A percentile compares a stretch with the other conserved stretches of the same genome.
Conservation (phyloP, 2,113 vertebrate species). For the Penelope pileata region DNA sequence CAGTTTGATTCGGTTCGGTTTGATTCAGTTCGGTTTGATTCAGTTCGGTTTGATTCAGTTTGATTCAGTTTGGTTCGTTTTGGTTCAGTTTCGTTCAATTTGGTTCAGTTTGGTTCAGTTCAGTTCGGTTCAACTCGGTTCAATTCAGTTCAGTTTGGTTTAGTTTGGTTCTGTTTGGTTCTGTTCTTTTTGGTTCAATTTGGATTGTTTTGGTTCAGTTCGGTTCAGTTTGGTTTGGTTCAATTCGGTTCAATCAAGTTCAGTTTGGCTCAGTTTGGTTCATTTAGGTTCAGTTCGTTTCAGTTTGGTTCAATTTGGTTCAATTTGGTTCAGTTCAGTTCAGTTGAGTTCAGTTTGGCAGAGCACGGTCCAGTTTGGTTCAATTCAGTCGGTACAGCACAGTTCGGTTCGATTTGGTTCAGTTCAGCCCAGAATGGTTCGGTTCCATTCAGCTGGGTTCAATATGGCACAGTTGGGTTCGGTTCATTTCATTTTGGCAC, state of each 20-base stretch:
- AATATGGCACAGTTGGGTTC: too few relatives aligned
- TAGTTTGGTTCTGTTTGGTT: rapidly evolving
- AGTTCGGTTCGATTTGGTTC: rapidly evolving
- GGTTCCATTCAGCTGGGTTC: too few relatives aligned
- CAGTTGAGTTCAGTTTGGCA: too few relatives aligned
- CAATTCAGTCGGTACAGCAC: not conserved
- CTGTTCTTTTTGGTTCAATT: not conserved
- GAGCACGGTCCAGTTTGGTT: too few relatives aligned
- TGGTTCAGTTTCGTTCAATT: too few relatives aligned
- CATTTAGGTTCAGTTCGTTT: too few relatives aligned
- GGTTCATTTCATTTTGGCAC: too few relatives aligned
- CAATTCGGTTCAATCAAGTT: too few relatives aligned
- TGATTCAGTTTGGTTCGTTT: not conserved
- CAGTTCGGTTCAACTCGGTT: too few relatives aligned
- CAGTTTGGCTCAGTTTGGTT: too few relatives aligned
- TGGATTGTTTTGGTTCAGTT: not conserved
- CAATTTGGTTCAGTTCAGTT: not conserved
- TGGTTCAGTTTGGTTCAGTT: not conserved
- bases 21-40: not conserved
- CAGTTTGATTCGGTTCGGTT: not conserved
- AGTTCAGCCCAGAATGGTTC: not conserved
- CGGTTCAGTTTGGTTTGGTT: not conserved
- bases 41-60: not conserved
- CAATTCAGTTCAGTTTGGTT: not conserved
- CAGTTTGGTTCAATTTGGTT: too few relatives aligned